Base-by-base conservation (phyloP, 2,113 vertebrate species). In the Potamarius usumacintae region DNA sequence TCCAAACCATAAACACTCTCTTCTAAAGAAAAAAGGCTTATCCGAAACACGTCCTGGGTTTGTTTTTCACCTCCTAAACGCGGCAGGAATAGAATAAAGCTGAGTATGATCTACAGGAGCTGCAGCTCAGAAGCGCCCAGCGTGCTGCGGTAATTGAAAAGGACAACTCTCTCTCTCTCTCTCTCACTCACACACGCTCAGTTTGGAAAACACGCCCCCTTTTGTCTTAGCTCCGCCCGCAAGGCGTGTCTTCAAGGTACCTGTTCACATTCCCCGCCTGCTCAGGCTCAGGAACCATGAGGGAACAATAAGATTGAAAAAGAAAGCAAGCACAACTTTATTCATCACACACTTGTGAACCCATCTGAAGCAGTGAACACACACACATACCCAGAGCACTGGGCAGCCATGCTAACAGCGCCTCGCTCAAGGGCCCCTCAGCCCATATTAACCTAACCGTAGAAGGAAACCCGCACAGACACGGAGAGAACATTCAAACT, bases 1-100 rank as follows among this genome's bases (percentile, higher is more conserved):
- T 93, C 94, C 95, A 90, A 93, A 96, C 95, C 95, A 95, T 96
- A 95, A 94, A 96, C 94, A 89, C 42, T 88, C 82, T 89, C 90
- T 87, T 92, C 85, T 88, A 85, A 82, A 30, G 77, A 87, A 67
- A 86, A 62, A 50, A 12, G 71, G 30, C 30, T 30, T 91, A 91
- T 91, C 90, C 88, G 74, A 89, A 89, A 77, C 81, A 65, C 81
- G 81, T 63, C 60, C 65, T 22, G 27, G 72, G 42, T n/a, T 52
- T 30, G 30, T 30, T 30, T 30, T 30, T 30, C 30, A 30, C 30
- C 42, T 84, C 50, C 52, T 53, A 60, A 15, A 67, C 48, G 71
- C 62, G 77, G 15, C 22, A 52, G 4, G 18, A 22, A 22, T 0
- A 22, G 34, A 63, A n/a, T n/a, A 27, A 83, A 52, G 20, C 62